Base-by-base conservation (phyloP, 2,888 invertebrate species). In the Lochmaea capreae region DNA sequence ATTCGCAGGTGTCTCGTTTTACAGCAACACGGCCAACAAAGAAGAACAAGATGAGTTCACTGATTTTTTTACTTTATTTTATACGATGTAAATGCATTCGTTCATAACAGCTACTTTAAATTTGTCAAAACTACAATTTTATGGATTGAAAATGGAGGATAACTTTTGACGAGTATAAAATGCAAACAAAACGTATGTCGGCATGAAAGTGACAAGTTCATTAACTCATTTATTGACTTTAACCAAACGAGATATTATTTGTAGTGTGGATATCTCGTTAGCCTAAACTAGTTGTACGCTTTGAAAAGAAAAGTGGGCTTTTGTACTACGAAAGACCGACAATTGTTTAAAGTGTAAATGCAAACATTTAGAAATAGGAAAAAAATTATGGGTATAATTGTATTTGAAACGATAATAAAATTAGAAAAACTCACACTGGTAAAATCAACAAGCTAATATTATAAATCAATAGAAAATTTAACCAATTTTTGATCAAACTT, bases 1-100 rank as follows among this genome's bases (percentile, higher is more conserved):
- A 74, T 68, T 71, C 58, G 72, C 76, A 71, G 74, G 78, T 77
- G 77, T 72, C 71, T 73, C 71, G 71, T 72, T 72, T 67, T 71
- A 69, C 69, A 75, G 69, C 72, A 69, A 39, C 33, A 39, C 33
- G 33, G 9, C 33, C 33, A 39, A 58, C 65, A 52, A 65, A 65
- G 54, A 18, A 54, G n/a, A 18, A 70, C 43, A 10, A 57, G n/a
- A 57, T 52, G 54, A 68, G 69, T 75, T 75, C 70, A 74, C 52
- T 70, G 75, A 76, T 71, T 76, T 73, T 54, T 42, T 62, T 10
- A 6, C 33, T 39, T 33, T 61, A 63, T 49, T 69, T 69, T 69
- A 69, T 69, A 1, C 22, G 3, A 22, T n/a, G n/a, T n/a, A n/a
- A n/a, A n/a, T n/a, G n/a, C n/a, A n/a, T 22, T 22, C 22, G 1